A percentile compares a stretch with the other conserved stretches of the same genome.
Evolutionary conservation across 2,113 vertebrate species (phyloP).

Genomic region (Mesitornis unicolor): DNA sequence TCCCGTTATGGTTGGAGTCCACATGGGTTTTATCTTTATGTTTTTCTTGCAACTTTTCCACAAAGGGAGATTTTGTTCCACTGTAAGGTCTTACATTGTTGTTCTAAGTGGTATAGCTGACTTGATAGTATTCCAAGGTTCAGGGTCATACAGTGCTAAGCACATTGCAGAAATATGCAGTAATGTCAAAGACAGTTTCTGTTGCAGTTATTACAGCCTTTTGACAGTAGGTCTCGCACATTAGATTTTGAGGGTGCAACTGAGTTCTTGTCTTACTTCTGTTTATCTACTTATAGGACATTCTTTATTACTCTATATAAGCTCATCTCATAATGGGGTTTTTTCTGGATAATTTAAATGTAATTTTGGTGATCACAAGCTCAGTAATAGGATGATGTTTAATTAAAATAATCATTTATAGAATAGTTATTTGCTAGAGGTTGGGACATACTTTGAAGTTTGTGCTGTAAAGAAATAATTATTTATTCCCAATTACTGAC

Average conservation of each 20-base stretch:
- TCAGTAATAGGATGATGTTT: neutral
- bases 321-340: neutral
- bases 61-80: constrained; percentile 31
- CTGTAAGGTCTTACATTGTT: neutral
- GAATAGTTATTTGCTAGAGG: neutral
- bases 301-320: neutral
- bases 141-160: neutral
- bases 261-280: neutral
- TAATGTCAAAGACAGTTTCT: neutral
- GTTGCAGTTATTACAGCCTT: neutral
- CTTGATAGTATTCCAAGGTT: neutral
- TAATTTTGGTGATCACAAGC: neutral
- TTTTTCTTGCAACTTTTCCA: constrained; percentile 32
- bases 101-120: neutral
- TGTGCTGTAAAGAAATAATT: neutral
- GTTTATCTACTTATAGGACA: neutral
- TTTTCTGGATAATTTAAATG: neutral
- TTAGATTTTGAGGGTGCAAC: neutral
- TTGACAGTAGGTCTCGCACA: neutral
- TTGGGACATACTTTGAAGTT: neutral
- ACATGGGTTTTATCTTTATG: neutral
- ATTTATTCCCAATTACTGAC: neutral
- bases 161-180: neutral
- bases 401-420: neutral
- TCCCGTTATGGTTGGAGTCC: neutral